Evolutionary conservation across 2,888 invertebrate genomes (phyloP), one percentile per base, ranked within the genome.

Genomic region (Kryphioiulus occultus): DNA sequence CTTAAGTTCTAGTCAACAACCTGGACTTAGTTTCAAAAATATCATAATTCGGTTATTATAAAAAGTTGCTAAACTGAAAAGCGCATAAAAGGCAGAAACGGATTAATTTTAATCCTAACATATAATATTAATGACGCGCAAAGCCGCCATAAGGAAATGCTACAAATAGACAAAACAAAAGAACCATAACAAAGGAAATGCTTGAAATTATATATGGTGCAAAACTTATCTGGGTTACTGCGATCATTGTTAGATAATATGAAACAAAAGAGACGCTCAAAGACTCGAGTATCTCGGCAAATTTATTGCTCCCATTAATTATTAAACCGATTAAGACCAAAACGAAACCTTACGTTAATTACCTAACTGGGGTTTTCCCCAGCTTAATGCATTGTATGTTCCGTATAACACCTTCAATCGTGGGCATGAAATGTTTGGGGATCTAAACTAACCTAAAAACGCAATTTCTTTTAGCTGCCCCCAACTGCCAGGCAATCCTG

Each of bases 41-140:
- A 68, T 26, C 4, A 22, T 10, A 1, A 47, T 26, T 68, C 10
- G 9, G 26, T n/a, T n/a, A 26, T 68, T 68, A 22, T 68, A 9
- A 10, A 68, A 68, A 53, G 53, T 9, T 59, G n/a, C 59, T 9
- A 59, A 39, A 59, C 59, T 59, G 12, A 59, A 59, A 59, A 59
- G n/a, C 68, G 5, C 26, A n/a, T 68, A 26, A 68, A 68, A 68
- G 68, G 26, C 68, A 68, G 26, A 68, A 68, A 9, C 22, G 68
- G 68, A 68, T 68, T 68, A 68, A 68, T 68, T 68, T 68, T 26
- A 68, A 68, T 68, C 68, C 68, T 68, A 12, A 9, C 68, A 26
- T 68, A 68, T n/a, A n/a, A 68, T 68, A 9, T n/a, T 68, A 68
- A 68, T 68, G 68, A 68, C 68, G 22, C 68, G 68, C 59, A n/a